phyloP scores from a whole-genome alignment of 1,140 invertebrate genomes.

The Mya arenaria region DNA sequence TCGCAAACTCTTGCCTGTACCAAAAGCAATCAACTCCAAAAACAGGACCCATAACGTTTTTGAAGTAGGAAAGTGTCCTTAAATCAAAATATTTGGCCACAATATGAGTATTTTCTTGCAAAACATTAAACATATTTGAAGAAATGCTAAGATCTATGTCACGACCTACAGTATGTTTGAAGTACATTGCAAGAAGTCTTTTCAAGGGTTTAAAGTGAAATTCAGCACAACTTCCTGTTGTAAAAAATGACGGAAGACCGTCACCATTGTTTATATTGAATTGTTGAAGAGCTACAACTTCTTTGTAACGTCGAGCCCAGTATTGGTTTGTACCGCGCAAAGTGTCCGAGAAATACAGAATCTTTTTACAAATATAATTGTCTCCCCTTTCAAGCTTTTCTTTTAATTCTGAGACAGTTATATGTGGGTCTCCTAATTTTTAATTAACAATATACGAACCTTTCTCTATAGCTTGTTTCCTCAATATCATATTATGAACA shows the following conservation, averaged over 20 bases:
- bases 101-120: conserved; percentile 53
- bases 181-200: conserved; percentile 36
- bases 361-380: background rate
- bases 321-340: conserved; percentile 29
- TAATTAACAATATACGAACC: conserved; percentile 8
- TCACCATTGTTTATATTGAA: conserved; percentile 39
- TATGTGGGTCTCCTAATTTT: background rate
- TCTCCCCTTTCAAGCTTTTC: background rate
- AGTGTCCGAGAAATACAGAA: background rate
- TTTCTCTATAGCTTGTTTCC: background rate
- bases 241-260: conserved; percentile 42
- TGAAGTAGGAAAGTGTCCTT: conserved; percentile 44
- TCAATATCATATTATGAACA: conserved; percentile 42
- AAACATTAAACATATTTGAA: background rate
- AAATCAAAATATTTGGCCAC: conserved; percentile 60
- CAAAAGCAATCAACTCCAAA: conserved; percentile 37
- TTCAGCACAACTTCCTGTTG: conserved; percentile 47
- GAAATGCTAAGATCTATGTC: background rate
- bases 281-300: conserved; percentile 16
- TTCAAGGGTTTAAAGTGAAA: conserved; percentile 40
- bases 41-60: conserved; percentile 27
- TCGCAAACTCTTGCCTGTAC: conserved; percentile 28
- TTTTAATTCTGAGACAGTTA: background rate
- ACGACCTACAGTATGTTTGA: background rate
- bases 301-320: conserved; percentile 41